A percentile compares a stretch with the other conserved stretches of the same genome.
Conservation (phyloP, 1,140 invertebrate species). For the Tribolium madens region DNA sequence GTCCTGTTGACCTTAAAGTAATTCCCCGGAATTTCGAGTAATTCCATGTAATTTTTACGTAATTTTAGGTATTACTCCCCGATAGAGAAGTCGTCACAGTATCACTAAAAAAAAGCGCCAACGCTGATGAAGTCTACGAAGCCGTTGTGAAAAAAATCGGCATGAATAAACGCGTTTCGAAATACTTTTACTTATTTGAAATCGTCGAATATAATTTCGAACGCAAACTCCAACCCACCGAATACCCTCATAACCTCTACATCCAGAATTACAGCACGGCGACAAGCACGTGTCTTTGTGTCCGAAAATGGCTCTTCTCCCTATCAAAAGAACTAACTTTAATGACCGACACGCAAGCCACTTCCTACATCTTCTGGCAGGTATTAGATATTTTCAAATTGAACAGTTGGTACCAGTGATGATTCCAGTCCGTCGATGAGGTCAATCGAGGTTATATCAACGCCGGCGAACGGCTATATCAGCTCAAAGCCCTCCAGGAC, state of each 20-base stretch:
- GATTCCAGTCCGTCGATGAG: slow-evolving; percentile 91
- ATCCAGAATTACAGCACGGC: slow-evolving; percentile 99
- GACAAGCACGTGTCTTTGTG: slow-evolving; percentile 92
- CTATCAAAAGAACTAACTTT: slow-evolving; percentile 79
- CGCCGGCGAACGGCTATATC: slow-evolving; percentile 91
- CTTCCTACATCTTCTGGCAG: slow-evolving; percentile 85
- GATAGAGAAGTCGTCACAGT: slow-evolving; percentile 93
- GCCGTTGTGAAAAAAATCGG: slow-evolving; percentile 90
- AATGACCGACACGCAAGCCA: slow-evolving; percentile 73
- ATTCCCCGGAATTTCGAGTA: neutral
- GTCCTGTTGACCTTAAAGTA: slow-evolving; percentile 95
- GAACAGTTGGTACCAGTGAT: no score
- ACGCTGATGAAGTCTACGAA: slow-evolving; percentile 91
- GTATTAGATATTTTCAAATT: slow-evolving; percentile 63
- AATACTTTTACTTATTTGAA: slow-evolving; percentile 98
- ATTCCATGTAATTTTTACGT: neutral
- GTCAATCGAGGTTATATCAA: slow-evolving; percentile 93
- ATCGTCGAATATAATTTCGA: slow-evolving; percentile 98
- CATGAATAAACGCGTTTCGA: slow-evolving; percentile 82
- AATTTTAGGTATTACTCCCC: slow-evolving; percentile 71
- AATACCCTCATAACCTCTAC: slow-evolving; percentile 97
- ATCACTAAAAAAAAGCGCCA: slow-evolving; percentile 90
- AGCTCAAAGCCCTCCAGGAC: slow-evolving; percentile 95
- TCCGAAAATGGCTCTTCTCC: slow-evolving; percentile 96
- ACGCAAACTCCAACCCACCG: slow-evolving; percentile 91